Evolutionary conservation across 2,797 vertebrate genomes (phyloP), one percentile per base, ranked within the genome.

Genomic region (Pitangus sulphuratus): DNA sequence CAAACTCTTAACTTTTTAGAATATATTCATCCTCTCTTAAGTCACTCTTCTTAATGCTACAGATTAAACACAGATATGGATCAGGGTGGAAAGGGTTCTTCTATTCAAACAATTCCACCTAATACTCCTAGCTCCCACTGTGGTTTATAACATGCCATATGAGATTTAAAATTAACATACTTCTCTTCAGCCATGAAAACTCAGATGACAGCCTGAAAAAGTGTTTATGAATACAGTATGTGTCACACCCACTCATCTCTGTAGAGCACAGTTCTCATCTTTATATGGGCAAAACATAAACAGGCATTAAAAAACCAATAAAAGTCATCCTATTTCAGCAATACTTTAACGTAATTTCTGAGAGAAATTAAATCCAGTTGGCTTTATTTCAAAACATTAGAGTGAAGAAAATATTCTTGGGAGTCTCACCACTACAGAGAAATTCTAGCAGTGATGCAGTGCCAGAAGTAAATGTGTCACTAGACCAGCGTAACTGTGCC

Each of bases 401-500:
- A 90, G 39, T 19, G 60, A 75, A 64, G 25, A 21, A 89, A 94
- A 20, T 92, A 93, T 92, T 95, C 94, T 74, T 50, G n/a, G 42
- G 61, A 77, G 31, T 74, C 56, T 77, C 54, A 86, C 80, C 60
- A 69, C 62, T 78, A 22, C 33, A 71, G 22, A 31, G 28, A 70
- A 65, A 85, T 95, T 89, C 61, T 64, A 89, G 60, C 25, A 61
- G 30, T 61, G 51, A 54, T 40, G 25, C 35, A 47, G 40, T 31
- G 39, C 24, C 84, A 94, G 51, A 72, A 92, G 51, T 79, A 92
- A 86, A 44, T 3, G 14, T 89, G 78, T 75, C 47, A 83, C 44
- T 64, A 62, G 69, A 53, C 13, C 44, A 84, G 31, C 2, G 19
- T 26, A 24, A 58, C 44, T 37, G 8, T 33, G 44, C 62, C 69